These are phyloP conservation scores for Caenorhabditis uteleia DNA, from an alignment of 2,888 invertebrate genomes.

Conservation along the genomic window DNA sequence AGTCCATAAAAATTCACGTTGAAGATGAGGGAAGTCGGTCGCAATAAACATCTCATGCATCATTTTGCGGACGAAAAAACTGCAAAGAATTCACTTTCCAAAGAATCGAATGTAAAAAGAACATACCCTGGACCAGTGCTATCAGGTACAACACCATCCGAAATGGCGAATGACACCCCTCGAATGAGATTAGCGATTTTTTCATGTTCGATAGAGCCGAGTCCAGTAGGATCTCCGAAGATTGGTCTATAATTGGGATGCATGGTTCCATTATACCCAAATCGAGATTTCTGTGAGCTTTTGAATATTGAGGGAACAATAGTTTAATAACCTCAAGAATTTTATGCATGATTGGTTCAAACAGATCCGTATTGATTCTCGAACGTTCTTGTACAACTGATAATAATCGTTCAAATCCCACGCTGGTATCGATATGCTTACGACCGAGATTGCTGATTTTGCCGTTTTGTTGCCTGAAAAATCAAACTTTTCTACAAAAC, in stretches of 20 bases:
- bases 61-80: conserved; percentile 54
- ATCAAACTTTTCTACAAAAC: too few species aligned
- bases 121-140: conserved; percentile 62
- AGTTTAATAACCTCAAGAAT: conserved; percentile 4
- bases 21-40: too few species aligned
- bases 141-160: conserved; percentile 87
- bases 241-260: too few species aligned
- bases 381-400: conserved; percentile 85
- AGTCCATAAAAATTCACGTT: too few species aligned
- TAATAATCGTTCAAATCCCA: conserved; percentile 90
- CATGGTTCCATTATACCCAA: too few species aligned
- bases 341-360: conserved; percentile 76
- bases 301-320: too few species aligned
- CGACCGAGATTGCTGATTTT: conserved; percentile 83
- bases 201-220: too few species aligned
- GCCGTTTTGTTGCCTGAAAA: conserved; percentile 80
- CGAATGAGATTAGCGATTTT: conserved; percentile 89
- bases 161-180: conserved; percentile 84
- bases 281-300: too few species aligned
- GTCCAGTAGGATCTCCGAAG: too few species aligned
- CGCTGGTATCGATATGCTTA: conserved; percentile 94
- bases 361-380: conserved; percentile 94
- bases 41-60: conserved; percentile 45
- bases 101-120: not conserved
- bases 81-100: conserved; percentile 3